Evolutionary conservation across 2,888 invertebrate genomes (phyloP).

Genomic region (Sminthurides aquaticus): DNA sequence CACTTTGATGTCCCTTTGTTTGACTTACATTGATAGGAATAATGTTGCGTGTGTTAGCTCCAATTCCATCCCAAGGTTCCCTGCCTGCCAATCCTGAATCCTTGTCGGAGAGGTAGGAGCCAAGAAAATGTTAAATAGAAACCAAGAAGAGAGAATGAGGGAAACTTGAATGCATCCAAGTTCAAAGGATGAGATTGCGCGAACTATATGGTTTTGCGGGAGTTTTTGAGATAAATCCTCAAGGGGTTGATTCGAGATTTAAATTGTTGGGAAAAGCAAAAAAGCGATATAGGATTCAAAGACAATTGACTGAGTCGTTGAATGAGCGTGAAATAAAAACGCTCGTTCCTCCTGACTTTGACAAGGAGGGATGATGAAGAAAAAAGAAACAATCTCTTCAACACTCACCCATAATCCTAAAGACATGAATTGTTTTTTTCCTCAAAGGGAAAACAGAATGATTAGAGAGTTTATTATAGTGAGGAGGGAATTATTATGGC

Average conservation of each 20-base stretch:
- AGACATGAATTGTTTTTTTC: not conserved
- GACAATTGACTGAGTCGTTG: too few species aligned
- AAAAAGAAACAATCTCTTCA: not conserved
- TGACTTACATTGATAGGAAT: not conserved
- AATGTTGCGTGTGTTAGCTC: not conserved
- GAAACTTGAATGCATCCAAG: not conserved
- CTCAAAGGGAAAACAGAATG: not conserved
- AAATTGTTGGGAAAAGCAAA: too few species aligned
- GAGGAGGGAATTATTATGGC: slow-evolving; percentile 7
- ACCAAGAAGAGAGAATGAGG: too few species aligned
- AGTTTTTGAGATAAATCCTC: too few species aligned
- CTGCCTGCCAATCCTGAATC: not conserved
- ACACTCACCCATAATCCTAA: not conserved
- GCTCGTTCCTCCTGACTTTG: too few species aligned
- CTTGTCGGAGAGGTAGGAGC: not conserved
- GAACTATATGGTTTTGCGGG: too few species aligned
- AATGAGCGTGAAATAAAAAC: too few species aligned
- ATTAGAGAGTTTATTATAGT: not conserved
- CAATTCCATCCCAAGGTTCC: not conserved
- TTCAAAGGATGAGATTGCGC: too few species aligned
- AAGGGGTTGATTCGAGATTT: too few species aligned
- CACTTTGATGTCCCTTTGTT: not conserved
- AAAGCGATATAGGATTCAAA: too few species aligned
- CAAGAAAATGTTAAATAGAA: not conserved
- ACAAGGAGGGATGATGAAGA: too few species aligned